Conservation (phyloP, 2,113 vertebrate species). For the Hypocryptadius cinnamomeus region DNA sequence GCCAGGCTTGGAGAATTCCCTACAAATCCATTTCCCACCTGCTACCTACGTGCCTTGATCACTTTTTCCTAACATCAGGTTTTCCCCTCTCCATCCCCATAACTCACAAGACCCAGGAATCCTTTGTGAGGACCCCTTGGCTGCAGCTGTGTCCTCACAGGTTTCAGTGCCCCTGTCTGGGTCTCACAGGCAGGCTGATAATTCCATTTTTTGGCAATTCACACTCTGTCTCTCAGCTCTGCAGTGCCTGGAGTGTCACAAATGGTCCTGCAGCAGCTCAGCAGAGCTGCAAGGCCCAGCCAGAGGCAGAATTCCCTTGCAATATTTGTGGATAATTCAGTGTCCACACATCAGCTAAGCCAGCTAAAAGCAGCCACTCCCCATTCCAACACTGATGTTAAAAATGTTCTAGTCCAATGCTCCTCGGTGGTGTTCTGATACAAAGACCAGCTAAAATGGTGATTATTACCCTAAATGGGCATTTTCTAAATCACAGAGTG, state of each 20-base stretch:
- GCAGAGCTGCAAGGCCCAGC: background rate
- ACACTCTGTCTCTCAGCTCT: background rate
- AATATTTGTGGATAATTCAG: background rate
- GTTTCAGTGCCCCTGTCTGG: background rate
- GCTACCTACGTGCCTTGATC: background rate
- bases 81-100: background rate
- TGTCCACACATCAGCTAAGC: background rate
- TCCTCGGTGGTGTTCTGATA: background rate
- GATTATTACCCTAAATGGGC: background rate
- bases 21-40: background rate
- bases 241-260: background rate
- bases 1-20: too few species aligned
- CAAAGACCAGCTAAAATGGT: background rate
- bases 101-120: slow-evolving; percentile 8
- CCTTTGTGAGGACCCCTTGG: background rate
- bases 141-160: background rate
- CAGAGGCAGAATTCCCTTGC: background rate
- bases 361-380: background rate
- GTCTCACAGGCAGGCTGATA: background rate
- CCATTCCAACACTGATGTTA: background rate
- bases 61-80: slow-evolving; percentile 4
- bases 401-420: background rate
- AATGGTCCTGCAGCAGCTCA: background rate
- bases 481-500: background rate
- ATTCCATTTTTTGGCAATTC: background rate